These are phyloP conservation scores for Micronycteris hirsuta DNA, from an alignment of 2,113 vertebrate species.

Conservation along the genomic window DNA sequence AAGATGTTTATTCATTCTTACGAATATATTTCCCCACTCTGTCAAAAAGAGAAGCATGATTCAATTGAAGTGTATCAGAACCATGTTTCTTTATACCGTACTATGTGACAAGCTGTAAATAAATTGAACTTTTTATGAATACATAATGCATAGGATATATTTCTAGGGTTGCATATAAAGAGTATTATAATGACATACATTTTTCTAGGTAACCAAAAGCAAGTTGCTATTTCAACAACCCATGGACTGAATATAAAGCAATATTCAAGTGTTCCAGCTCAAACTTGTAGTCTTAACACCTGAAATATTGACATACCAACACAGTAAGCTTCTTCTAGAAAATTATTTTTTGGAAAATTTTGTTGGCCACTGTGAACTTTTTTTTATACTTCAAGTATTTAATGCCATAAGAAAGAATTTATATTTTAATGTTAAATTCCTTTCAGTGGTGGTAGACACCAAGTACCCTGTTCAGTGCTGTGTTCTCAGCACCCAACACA, in stretches of 20 bases:
- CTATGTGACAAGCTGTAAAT: constrained; percentile 63
- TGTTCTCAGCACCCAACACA: neutral
- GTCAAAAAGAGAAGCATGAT: constrained; percentile 60
- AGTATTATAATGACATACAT: constrained; percentile 52
- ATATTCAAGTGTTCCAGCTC: constrained; percentile 9
- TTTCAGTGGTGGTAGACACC: neutral
- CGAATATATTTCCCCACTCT: constrained; percentile 49
- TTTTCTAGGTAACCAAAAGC: constrained; percentile 55
- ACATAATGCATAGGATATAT: constrained; percentile 42
- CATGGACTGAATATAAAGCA: constrained; percentile 24
- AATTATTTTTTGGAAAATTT: constrained; percentile 44
- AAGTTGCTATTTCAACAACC: constrained; percentile 44
- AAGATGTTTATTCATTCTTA: constrained; percentile 55
- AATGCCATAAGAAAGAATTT: neutral
- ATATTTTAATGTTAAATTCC: constrained; percentile 14
- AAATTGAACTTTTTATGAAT: constrained; percentile 63
- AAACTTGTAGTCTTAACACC: neutral
- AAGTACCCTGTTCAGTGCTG: neutral
- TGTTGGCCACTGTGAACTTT: neutral
- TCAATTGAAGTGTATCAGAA: constrained; percentile 57
- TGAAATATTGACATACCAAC: constrained; percentile 33
- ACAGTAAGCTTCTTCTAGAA: neutral
- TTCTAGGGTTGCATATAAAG: constrained; percentile 48
- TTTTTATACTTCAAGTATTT: constrained; percentile 12
- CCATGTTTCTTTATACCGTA: constrained; percentile 28